Conservation (phyloP, 2,888 invertebrate species). For the Drosophila birchii region DNA sequence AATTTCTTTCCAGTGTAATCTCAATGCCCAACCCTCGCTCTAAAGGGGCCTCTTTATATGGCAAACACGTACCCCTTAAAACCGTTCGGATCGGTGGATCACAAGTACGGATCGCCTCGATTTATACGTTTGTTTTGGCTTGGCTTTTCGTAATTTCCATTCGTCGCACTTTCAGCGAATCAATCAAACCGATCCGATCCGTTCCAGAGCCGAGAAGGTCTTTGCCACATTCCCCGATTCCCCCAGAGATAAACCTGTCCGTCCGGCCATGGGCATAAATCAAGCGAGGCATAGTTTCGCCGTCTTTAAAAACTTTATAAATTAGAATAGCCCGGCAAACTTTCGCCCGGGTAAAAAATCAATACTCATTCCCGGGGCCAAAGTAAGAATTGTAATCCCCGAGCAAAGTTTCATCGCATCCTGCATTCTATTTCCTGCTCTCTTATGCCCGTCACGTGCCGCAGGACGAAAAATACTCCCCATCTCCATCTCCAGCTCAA, state of each 20-base stretch:
- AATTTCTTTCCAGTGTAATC: conserved; percentile 15
- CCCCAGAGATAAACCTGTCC: conserved; percentile 70
- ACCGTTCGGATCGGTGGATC: conserved; percentile 37
- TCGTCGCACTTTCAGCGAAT: conserved; percentile 60
- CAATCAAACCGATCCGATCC: conserved; percentile 63
- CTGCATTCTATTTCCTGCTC: conserved; percentile 37
- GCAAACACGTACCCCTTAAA: conserved; percentile 36
- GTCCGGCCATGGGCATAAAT: conserved; percentile 67
- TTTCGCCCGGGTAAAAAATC: conserved; percentile 56
- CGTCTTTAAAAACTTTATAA: conserved; percentile 58
- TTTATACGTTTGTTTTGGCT: conserved; percentile 51
- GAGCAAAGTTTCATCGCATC: conserved; percentile 28
- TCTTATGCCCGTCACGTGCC: conserved; percentile 72
- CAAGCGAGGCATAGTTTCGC: conserved; percentile 48
- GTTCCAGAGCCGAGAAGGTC: conserved; percentile 56
- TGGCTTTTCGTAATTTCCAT: conserved; percentile 67
- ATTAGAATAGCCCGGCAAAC: conserved; percentile 55
- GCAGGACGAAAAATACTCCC: conserved; percentile 59
- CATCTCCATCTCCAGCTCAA: conserved; percentile 48
- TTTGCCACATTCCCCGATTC: conserved; percentile 66
- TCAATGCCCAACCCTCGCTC: conserved; percentile 35
- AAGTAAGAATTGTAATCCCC: conserved; percentile 61
- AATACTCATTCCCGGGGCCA: conserved; percentile 48
- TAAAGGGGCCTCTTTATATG: conserved; percentile 27
- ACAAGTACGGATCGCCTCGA: conserved; percentile 27